Evolutionary conservation across 2,888 invertebrate genomes (phyloP), one percentile per base, ranked within the genome.

Genomic region (Eristalinus aeneus): DNA sequence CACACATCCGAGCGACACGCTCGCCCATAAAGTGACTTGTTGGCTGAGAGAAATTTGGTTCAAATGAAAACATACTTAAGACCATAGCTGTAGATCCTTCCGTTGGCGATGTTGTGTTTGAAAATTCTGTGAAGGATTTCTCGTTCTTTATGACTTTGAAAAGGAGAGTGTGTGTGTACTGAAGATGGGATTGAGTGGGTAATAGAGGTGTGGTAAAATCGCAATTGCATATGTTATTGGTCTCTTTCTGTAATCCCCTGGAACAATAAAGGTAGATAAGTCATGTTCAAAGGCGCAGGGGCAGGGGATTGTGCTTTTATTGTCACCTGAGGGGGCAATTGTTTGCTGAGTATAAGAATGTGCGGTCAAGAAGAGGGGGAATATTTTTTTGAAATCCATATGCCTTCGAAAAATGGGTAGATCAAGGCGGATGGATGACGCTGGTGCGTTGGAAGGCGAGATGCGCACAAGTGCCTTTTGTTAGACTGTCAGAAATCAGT

Each of bases 171-270:
- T 27, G 56, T 74, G 68, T 58, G 68, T 63, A 36, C 72, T 73
- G 74, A 54, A 36, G 69, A 83, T 54, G 31, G 46, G 79, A 75
- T 84, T 84, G 84, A 79, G 65, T 65, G 31, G 74, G 74, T 74
- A 79, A 74, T 79, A 80, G 75, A 71, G 61, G 80, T 81, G 76
- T 68, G 85, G 85, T 81, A 68, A 71, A 73, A 74, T 77, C 82
- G 77, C 82, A 86, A 82, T 86, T 82, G 86, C 86, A 82, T 82
- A 74, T 77, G 73, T 82, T 82, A 77, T 82, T 85, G 85, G 85
- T 73, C 77, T 67, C 68, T 61, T 73, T 69, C 67, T 73, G 82
- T 86, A 69, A 77, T 64, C 65, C 73, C 73, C 65, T 82, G 46
- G 65, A 80, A 81, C 64, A 81, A 72, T 76, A 76, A 81, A 69